Evolutionary conservation across 2,113 vertebrate genomes (phyloP).

Genomic region (Grammomys surdaster): DNA sequence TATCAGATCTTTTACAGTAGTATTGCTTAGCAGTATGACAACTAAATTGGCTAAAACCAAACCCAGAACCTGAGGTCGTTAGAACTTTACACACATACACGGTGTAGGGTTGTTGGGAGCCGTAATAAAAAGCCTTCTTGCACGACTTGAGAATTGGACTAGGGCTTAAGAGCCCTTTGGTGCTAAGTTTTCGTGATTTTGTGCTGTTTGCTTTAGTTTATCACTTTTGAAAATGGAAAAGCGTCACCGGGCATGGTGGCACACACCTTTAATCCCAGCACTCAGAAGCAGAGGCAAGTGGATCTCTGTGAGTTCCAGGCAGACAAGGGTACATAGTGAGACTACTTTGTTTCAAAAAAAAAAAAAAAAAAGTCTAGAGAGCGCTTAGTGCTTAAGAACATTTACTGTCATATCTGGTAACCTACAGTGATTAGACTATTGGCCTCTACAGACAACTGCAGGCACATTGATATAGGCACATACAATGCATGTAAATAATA

Average conservation of each 20-base stretch:
- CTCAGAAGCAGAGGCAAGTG: not conserved
- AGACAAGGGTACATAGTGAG: not conserved
- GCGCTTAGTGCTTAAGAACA: not conserved
- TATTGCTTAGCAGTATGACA: not conserved
- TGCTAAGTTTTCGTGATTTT: not conserved
- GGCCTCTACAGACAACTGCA: not conserved
- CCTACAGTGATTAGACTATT: not conserved
- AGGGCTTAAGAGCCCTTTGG: not conserved
- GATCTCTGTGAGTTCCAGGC: not conserved
- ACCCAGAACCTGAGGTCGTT: not conserved
- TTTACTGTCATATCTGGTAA: not conserved
- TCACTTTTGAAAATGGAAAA: conserved; percentile 4
- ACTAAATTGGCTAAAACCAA: not conserved
- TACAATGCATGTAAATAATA: not conserved
- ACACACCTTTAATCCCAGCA: not conserved
- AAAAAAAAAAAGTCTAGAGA: not conserved
- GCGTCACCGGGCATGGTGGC: no score
- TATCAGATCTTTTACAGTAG: not conserved
- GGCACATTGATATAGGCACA: not conserved
- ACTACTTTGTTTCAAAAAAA: not conserved
- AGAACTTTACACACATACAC: not conserved
- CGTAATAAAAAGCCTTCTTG: not conserved
- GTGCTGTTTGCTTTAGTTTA: not conserved
- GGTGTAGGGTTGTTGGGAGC: not conserved
- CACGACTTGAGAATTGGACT: not conserved